Conservation (phyloP, 2,113 vertebrate genomes). For the Zootoca vivipara region DNA sequence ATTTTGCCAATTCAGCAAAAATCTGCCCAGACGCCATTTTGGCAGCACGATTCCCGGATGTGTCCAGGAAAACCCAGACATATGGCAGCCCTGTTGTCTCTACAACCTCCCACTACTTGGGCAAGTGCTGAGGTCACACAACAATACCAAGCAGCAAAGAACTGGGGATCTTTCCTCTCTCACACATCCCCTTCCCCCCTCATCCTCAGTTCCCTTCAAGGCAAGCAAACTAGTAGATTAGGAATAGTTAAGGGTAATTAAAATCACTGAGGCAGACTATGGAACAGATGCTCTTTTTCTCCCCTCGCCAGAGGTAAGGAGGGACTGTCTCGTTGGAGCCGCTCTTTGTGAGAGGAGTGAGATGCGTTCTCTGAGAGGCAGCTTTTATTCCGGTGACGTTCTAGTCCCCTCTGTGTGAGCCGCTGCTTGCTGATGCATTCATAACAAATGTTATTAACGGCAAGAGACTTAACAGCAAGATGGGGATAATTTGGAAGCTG, state of each 20-base stretch:
- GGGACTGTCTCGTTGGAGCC: not conserved
- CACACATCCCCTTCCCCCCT: not conserved
- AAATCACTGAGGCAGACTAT: conserved; percentile 20
- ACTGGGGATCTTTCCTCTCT: not conserved
- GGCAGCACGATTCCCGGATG: too few relatives aligned
- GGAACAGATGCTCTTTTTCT: not conserved
- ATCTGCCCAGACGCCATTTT: too few relatives aligned
- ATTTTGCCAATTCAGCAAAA: too few relatives aligned
- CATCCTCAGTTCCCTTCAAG: not conserved
- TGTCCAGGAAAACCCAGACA: too few relatives aligned
- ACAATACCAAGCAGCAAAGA: not conserved
- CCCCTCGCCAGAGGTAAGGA: conserved; percentile 3
- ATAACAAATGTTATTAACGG: conserved; percentile 8
- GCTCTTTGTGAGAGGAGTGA: not conserved
- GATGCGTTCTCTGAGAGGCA: conserved; percentile 6
- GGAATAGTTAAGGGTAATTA: conserved; percentile 11
- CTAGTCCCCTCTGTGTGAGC: not conserved
- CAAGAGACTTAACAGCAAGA: conserved; percentile 21
- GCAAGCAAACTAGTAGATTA: not conserved
- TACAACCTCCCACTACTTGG: not conserved
- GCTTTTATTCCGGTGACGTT: not conserved
- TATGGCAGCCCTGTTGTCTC: too few relatives aligned
- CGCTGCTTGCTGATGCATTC: conserved; percentile 5
- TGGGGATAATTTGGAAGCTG: conserved; percentile 13
- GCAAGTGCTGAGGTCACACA: too few relatives aligned